Evolutionary conservation across 2,113 vertebrate genomes (phyloP), one percentile per base, ranked within the genome.

Genomic region (Trematomus loennbergii): DNA sequence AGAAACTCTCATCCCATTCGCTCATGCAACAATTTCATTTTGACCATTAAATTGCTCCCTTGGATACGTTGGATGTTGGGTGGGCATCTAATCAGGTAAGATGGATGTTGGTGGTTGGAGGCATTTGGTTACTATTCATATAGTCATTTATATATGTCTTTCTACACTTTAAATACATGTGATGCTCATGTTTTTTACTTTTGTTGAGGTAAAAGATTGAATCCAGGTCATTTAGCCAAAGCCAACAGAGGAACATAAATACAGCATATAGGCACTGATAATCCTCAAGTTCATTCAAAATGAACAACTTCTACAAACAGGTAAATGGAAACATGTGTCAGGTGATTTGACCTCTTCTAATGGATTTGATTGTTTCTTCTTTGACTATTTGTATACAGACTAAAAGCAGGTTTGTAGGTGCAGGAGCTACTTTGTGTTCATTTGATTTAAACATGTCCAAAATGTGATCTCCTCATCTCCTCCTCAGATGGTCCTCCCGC

Each of bases 401-500:
- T n/a, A 17, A 10, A 61, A 8, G 18, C 25, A 43, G 46, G 48
- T 13, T 64, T 48, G 22, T 59, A 7, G 18, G 33, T 36, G 6
- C 17, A 61, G 72, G 18, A 72, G 67, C 60, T 67, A 61, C 72
- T 55, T 36, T 20, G 12, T 22, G 25, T 57, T 48, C 4, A 29
- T 16, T 45, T 33, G 12, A 77, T 67, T 57, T 45, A 36, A 63
- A 53, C n/a, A 54, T 69, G 60, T 75, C 15, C 57, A 25, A 58
- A 65, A 69, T 1, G 29, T 46, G 9, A 75, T 63, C 78, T 62
- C 3, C 17, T 77, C 72, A 53, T 66, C 57, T 80, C 66, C 50
- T 72, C 75, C 36, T 43, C 16, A 11, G 36, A 61, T 33, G 43
- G 18, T 59, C 49, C 9, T 64, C 66, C 50, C 10, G 36, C 49